Percentiles rank a stretch among this genome's conserved stretches.
phyloP scores from a whole-genome alignment of 2,113 vertebrate genomes.

The Laticauda colubrina region DNA sequence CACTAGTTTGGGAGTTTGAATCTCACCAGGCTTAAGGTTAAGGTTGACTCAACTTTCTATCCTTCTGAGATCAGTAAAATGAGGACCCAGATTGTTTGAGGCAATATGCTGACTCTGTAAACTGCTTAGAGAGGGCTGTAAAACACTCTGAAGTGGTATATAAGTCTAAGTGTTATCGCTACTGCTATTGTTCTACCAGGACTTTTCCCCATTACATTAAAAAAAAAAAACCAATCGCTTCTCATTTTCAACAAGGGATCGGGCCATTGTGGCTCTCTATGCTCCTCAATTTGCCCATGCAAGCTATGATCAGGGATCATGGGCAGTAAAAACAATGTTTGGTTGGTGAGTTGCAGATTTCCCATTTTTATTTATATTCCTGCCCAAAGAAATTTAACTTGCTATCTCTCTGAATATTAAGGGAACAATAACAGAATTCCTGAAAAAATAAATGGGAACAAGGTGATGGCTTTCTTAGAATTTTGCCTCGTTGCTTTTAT shows the following conservation, averaged over 20 bases:
- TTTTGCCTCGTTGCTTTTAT: neutral
- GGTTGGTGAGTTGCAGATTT: neutral
- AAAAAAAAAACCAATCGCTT: neutral
- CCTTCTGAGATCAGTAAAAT: too few relatives aligned
- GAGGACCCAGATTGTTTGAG: too few relatives aligned
- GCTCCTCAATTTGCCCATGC: neutral
- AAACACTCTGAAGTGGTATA: too few relatives aligned
- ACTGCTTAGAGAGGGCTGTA: too few relatives aligned
- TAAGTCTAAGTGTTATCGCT: too few relatives aligned
- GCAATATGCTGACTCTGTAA: too few relatives aligned
- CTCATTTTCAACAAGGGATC: neutral
- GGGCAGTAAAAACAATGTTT: neutral
- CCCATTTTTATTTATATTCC: neutral
- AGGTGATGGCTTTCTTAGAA: neutral
- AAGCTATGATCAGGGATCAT: neutral
- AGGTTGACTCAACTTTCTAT: too few relatives aligned
- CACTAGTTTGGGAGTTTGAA: too few relatives aligned
- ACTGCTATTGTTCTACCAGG: neutral
- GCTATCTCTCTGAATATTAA: neutral
- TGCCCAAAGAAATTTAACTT: neutral
- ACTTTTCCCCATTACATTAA: neutral
- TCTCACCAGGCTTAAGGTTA: too few relatives aligned
- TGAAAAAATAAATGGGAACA: neutral
- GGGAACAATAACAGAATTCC: too few relatives aligned
- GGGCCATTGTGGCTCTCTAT: neutral